Evolutionary conservation across 2,113 vertebrate species (phyloP), one percentile per base, ranked within the genome.

Genomic region (Machaerirhynchus nigripectus): DNA sequence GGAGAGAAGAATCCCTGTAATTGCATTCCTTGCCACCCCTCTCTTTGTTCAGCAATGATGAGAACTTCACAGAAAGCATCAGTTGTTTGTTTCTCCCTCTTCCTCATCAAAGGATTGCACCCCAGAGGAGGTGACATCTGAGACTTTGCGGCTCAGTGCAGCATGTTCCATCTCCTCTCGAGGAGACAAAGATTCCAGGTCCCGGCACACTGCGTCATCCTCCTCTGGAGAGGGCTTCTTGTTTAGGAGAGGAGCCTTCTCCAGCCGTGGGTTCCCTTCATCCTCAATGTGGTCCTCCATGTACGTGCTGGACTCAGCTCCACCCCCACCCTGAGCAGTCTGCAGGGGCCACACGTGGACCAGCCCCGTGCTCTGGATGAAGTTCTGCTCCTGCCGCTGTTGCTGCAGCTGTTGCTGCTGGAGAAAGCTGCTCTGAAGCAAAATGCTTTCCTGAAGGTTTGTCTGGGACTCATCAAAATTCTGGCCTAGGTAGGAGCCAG

Each of bases 21-120:
- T 40, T 93, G 89, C 92, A 84, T 75, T 90, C 90, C 88, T 91
- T 87, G 94, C 84, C 84, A 92, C 57, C 61, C 88, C 80, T 93
- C 75, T 96, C 92, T 82, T 88, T 80, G 85, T 85, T 95, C 84
- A 95, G 75, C 85, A 96, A 55, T 31, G 79, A 75, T 55, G 75
- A 95, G 78, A 77, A 80, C 85, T 87, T 95, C 90, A 92, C 70
- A 77, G 92, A 95, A 87, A 97, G 92, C 94, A 87, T 98, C 95
- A 98, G 97, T 98, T 98, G 96, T 98, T 98, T 95, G 98, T 84
- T 96, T 98, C 98, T 65, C 98, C 98, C 55, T 99, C 99, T 93
- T 99, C 99, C 96, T 99, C 99, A 86, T 99, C 99, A 86, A 99
- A 98, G 24, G 98, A 99, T 95, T 99, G 99, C 94, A 98, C 98